Base-by-base conservation (phyloP, 2,113 vertebrate species). In the Python bivittatus region DNA sequence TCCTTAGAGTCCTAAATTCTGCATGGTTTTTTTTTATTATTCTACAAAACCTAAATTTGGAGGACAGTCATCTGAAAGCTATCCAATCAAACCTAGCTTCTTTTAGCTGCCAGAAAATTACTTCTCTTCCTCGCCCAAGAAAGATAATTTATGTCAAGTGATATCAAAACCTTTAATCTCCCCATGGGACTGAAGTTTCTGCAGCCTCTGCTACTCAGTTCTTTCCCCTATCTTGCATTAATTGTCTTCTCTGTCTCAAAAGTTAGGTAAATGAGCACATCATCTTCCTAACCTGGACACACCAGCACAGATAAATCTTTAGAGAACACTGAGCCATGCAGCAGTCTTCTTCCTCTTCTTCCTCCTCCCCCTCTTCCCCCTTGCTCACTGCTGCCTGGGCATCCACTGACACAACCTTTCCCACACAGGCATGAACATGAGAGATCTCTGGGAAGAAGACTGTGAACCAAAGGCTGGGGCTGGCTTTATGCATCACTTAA, bases 201-300 rank as follows among this genome's bases (percentile, higher is more conserved):
- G 72, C 72, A 38, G 12, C 56, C 20, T 33, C 68, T 61, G 25
- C n/a, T 48, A 23, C 25, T 68, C 13, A 15, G 12, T 68, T 68
- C 48, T 27, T 38, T 29, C 15, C 87, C 10, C 11, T n/a, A 1
- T 9, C 9, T 56, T 42, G 10, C 54, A 44, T 22, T 54, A 72
- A 3, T 33, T 58, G 38, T 90, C 48, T 89, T 23, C 68, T 48
- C 91, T 52, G 11, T 42, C 54, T 64, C 0, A 0, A 72, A 0
- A 0, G 90, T 54, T 0, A 0, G 57, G 0, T 23, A 83, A 72
- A 79, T 0, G 0, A 61, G 27, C 0, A 0, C 48, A 54, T 0
- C 0, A 33, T 87, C 89, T 38, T 0, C 0, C 68, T 38, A 53
- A 84, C 89, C 27, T 90, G 79, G 92, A 56, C 27, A 29, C 87